Evolutionary conservation across 2,797 vertebrate species (phyloP), one percentile per base, ranked within the genome.

Genomic region (Manis crassicaudata): DNA sequence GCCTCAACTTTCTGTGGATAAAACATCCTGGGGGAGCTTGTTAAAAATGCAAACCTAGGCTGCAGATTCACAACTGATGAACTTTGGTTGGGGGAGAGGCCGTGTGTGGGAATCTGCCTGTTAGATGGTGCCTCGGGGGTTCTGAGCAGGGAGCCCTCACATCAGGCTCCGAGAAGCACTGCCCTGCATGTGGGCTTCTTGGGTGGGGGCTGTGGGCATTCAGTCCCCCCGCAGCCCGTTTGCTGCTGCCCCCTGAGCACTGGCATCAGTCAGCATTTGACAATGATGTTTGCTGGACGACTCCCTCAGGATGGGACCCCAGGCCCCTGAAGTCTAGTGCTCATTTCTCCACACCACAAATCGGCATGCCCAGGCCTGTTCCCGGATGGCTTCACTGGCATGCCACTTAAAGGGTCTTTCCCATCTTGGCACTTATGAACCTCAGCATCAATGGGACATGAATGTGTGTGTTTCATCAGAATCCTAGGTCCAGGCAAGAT

Each of bases 171-270:
- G 46, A 52, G 32, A 43, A 72, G 62, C 11, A 52, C 46, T 0
- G 46, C 46, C 18, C 2, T 6, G 25, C 37, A 18, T 0, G 0
- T 4, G 60, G 82, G 46, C 16, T 77, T 68, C 1, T 32, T 65
- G 50, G 54, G 35, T n/a, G 43, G 25, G 58, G 72, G 54, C 21
- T 9, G 10, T 21, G 11, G 62, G 25, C 29, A 27, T 60, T 27
- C 11, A 7, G 3, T 25, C 4, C 29, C 77, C 4, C 0, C 46
- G 73, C 37, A 23, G 56, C 68, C 14, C 46, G 16, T 4, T 46
- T 11, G 37, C 37, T 6, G 46, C 17, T 6, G 9, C 58, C 11
- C 63, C 23, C 1, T 0, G 0, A 0, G 58, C 35, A 5, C 6
- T 16, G 83, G 85, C 1, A 13, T 46, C 63, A 1, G 7, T 23